Evolutionary conservation across 2,888 invertebrate species (phyloP).

Genomic region (Sussaba pulchella): DNA sequence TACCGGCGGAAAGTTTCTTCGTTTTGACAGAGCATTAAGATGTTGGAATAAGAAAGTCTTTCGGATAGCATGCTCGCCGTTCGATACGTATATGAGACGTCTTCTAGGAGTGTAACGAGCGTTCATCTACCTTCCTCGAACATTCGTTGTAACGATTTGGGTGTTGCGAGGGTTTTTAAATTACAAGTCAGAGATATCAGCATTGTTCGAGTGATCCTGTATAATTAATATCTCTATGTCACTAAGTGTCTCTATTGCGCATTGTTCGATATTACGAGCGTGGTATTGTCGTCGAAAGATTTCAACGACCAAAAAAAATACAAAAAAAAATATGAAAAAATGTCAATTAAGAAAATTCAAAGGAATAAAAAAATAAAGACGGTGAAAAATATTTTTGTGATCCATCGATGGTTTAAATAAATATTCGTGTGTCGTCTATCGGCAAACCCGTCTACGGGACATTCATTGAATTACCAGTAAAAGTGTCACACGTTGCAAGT

Average conservation of each 20-base stretch:
- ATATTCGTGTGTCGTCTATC: background rate
- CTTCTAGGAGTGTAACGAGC: constrained; percentile 67
- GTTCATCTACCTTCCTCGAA: constrained; percentile 66
- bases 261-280: constrained; percentile 18
- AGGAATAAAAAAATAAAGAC: background rate
- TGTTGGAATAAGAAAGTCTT: too few species aligned
- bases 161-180: constrained; percentile 17
- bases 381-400: background rate
- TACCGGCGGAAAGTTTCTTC: constrained; percentile 51
- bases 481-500: constrained; percentile 56
- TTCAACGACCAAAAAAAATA: background rate
- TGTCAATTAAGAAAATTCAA: too few species aligned
- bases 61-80: constrained; percentile 45
- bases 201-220: constrained; percentile 25
- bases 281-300: constrained; percentile 1
- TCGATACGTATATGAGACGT: constrained; percentile 69
- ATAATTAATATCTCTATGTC: constrained; percentile 5
- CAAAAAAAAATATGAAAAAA: background rate
- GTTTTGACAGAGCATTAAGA: background rate
- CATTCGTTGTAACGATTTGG: constrained; percentile 30
- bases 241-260: constrained; percentile 19
- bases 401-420: background rate
- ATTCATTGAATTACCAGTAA: constrained; percentile 42
- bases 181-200: constrained; percentile 26
- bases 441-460: constrained; percentile 34